Evolutionary conservation across 2,888 invertebrate genomes (phyloP), one percentile per base, ranked within the genome.

Genomic region (Noctua janthe): DNA sequence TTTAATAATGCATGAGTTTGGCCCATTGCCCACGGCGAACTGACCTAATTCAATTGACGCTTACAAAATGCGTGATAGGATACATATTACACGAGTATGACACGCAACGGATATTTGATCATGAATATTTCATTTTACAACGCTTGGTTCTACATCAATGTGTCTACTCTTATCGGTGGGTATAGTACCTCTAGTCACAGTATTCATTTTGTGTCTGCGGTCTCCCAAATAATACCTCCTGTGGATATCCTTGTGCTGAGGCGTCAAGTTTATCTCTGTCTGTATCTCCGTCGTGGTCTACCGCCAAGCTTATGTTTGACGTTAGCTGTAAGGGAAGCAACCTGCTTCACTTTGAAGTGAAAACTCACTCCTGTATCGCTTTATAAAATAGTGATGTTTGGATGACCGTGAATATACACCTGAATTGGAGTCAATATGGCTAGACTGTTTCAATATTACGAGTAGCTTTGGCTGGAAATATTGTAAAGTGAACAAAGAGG

Each of bases 31-130:
- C 78, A 74, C 71, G 67, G 17, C 35, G 51, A 35, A 71, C 81
- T 87, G 85, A 85, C 88, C 86, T 78, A 87, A 86, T 87, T 86
- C 82, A 86, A 87, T 87, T 85, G 86, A 87, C 77, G 82, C 77
- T 75, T 85, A 77, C 81, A 87, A 87, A 85, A 84, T 81, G 87
- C 81, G 74, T 84, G 76, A 81, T 87, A 80, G 67, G 72, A 81
- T 87, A 85, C 87, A 85, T 76, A 84, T 77, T 81, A 84, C 74
- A 84, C 69, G 74, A 81, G 69, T 81, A 81, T 77, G 87, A 87
- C 76, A 85, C 83, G 85, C 87, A 75, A 81, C 66, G 76, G 76
- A 74, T 66, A 87, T 87, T 79, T 76, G 43, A 80, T 69, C 47
- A 74, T 80, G 83, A 80, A 79, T 87, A 86, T 83, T 86, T 76